Conservation (phyloP, 2,113 vertebrate genomes). For the Gadus chalcogrammus region DNA sequence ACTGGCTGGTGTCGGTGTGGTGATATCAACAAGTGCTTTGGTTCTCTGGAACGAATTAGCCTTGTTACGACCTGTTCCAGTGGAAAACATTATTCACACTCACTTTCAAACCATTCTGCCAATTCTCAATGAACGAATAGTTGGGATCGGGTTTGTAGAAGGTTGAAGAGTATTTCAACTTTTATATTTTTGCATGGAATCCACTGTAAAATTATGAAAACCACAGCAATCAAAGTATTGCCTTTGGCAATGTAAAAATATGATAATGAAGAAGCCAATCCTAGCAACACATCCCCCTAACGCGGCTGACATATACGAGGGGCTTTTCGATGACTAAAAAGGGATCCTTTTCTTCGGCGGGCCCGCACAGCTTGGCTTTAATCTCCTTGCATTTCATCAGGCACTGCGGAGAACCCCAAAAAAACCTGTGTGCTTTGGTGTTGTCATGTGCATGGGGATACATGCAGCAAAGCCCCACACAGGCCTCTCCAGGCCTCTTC, state of each 20-base stretch:
- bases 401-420: background rate
- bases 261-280: no score
- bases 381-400: background rate
- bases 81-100: slow-evolving; percentile 1
- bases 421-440: background rate
- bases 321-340: background rate
- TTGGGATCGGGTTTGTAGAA: no score
- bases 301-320: background rate
- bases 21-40: background rate
- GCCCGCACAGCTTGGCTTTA: background rate
- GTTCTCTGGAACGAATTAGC: slow-evolving; percentile 4
- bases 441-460: background rate
- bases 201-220: no score
- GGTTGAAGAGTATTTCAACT: no score
- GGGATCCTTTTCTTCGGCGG: background rate
- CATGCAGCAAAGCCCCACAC: background rate
- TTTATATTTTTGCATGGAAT: no score
- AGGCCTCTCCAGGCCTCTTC: background rate
- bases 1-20: no score
- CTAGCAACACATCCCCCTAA: no score
- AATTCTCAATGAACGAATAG: no score
- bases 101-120: background rate
- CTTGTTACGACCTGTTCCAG: slow-evolving; percentile 1
- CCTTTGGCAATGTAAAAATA: no score
- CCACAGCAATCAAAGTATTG: no score